These are phyloP conservation scores for Ariopsis seemanni DNA, from an alignment of 2,113 vertebrate genomes.

Conservation along the genomic window DNA sequence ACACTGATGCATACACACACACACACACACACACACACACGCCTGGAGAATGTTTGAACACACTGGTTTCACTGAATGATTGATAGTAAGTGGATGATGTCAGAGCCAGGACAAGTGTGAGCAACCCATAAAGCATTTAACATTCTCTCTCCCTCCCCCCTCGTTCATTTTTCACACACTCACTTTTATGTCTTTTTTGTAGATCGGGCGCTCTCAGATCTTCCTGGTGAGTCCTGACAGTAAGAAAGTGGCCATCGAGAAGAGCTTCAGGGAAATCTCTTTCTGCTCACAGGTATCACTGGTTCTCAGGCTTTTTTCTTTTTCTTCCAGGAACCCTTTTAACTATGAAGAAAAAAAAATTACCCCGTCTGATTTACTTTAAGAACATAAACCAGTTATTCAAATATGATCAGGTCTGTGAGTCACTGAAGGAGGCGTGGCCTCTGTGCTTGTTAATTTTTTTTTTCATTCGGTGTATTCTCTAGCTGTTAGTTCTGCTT, in stretches of 20 bases:
- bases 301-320: neutral
- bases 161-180: too few species aligned
- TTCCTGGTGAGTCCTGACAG: slow-evolving; percentile 98
- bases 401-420: neutral
- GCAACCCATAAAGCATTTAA: neutral
- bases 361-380: neutral
- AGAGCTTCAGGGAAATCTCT: slow-evolving; percentile 98
- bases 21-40: slow-evolving; percentile 3
- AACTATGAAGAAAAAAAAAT: neutral
- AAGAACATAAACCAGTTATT: neutral
- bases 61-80: neutral
- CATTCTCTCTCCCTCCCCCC: neutral
- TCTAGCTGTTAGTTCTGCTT: neutral
- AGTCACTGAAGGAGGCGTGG: neutral
- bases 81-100: neutral
- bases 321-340: neutral
- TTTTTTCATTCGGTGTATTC: neutral
- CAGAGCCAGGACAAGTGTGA: neutral
- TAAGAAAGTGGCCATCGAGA: slow-evolving; percentile 94
- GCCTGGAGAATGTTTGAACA: neutral
- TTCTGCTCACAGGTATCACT: slow-evolving; percentile 97
- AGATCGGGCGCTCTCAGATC: slow-evolving; percentile 95
- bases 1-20: neutral
- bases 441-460: neutral
- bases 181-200: slow-evolving; percentile 21